Percentiles rank a stretch among this genome's conserved stretches.
phyloP scores from a whole-genome alignment of 2,797 vertebrate genomes.

The Crossoptilon crossoptilon region DNA sequence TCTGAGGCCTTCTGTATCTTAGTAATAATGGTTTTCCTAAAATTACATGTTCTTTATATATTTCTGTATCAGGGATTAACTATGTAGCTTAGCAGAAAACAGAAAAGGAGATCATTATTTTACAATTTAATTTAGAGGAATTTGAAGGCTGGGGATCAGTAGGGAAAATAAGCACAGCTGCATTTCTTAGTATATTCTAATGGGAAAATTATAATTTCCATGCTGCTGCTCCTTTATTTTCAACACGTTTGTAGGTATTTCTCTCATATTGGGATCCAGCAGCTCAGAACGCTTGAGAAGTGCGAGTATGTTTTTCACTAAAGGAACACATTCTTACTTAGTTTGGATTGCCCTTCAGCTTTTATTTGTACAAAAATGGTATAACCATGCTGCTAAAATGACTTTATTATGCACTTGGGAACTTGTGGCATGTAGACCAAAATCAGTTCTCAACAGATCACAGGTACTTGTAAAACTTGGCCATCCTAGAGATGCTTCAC shows the following conservation, averaged over 20 bases:
- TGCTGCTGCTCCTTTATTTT: neutral
- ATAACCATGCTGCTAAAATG: neutral
- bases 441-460: accelerated
- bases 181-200: conserved; percentile 6
- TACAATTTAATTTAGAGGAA: conserved; percentile 35
- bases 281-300: neutral
- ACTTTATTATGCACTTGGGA: neutral
- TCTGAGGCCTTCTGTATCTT: neutral
- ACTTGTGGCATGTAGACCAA: accelerated
- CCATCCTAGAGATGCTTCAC: neutral
- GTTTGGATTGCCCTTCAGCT: neutral
- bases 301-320: neutral
- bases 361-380: neutral
- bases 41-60: neutral
- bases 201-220: conserved; percentile 23
- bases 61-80: conserved; percentile 7
- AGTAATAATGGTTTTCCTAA: neutral
- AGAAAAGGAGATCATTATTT: conserved; percentile 24
- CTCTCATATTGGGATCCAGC: neutral
- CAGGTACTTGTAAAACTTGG: neutral
- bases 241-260: neutral
- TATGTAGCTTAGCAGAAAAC: neutral
- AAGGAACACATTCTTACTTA: neutral
- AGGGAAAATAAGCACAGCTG: conserved; percentile 3
- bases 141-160: neutral